Conservation (phyloP, 2,797 vertebrate species). For the Remorina albescens region DNA sequence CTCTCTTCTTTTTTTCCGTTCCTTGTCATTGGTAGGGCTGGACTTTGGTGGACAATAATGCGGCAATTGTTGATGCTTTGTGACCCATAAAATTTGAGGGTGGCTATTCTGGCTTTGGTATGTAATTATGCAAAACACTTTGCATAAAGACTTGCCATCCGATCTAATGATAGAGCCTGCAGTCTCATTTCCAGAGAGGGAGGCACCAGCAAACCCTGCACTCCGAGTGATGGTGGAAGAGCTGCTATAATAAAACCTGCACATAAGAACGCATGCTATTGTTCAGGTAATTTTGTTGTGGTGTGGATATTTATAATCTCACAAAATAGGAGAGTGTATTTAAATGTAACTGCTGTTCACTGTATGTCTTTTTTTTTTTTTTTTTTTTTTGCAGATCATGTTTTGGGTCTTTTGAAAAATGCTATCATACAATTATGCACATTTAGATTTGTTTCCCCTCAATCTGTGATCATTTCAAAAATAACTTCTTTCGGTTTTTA, state of each 20-base stretch:
- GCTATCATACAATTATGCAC: constrained; percentile 21
- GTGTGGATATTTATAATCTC: constrained; percentile 57
- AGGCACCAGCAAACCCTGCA: constrained; percentile 86
- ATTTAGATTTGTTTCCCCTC: constrained; percentile 1
- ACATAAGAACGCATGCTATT: constrained; percentile 76
- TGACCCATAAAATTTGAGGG: constrained; percentile 99
- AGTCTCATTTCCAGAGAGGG: constrained; percentile 93
- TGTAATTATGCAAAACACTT: constrained; percentile 99
- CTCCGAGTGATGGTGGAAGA: constrained; percentile 82
- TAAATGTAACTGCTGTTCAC: constrained; percentile 47
- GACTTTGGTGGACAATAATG: constrained; percentile 98
- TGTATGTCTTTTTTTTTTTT: constrained; percentile 22
- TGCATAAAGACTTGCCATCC: constrained; percentile 99
- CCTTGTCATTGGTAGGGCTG: constrained; percentile 91
- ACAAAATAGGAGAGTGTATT: constrained; percentile 36
- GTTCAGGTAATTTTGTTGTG: constrained; percentile 70
- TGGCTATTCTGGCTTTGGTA: constrained; percentile 99
- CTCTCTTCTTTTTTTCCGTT: constrained; percentile 45
- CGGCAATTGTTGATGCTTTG: constrained; percentile 99
- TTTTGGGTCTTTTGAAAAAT: constrained; percentile 16
- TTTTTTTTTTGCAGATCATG: constrained; percentile 10
- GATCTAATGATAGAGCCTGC: constrained; percentile 99
- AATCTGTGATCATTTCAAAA: neutral
- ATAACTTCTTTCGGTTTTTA: neutral
- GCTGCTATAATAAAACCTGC: constrained; percentile 89